phyloP scores from a whole-genome alignment of 2,888 invertebrate genomes.

The Meganola albula region DNA sequence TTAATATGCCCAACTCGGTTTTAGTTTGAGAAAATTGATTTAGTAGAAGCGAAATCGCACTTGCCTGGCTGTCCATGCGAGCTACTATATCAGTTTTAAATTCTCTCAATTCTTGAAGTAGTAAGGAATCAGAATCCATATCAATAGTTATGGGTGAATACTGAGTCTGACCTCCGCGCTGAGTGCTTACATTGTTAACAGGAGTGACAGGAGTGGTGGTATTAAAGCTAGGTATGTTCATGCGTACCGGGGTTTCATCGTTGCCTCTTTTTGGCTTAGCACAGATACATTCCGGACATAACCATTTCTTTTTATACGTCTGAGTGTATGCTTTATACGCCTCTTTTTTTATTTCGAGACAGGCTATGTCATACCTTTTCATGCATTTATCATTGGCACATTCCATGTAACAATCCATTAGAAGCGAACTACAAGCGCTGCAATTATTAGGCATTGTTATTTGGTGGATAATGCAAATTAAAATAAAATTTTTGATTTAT shows the following conservation, averaged over 20 bases:
- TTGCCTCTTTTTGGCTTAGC: conserved; percentile 1
- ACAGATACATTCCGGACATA: conserved; percentile 2
- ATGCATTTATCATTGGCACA: conserved; percentile 4
- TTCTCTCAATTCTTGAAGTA: no score
- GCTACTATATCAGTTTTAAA: background rate
- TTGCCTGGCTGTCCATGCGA: background rate
- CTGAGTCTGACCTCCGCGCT: background rate
- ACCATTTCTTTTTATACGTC: conserved; percentile 1
- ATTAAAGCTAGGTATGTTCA: background rate
- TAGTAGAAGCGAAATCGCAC: background rate
- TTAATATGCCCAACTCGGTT: conserved; percentile 1
- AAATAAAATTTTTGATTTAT: no score
- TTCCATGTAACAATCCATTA: conserved; percentile 3
- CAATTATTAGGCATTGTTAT: conserved; percentile 2
- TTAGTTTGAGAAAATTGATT: conserved; percentile 3
- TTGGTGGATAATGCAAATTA: no score
- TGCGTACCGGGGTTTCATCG: background rate
- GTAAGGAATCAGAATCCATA: background rate
- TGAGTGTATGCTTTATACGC: background rate
- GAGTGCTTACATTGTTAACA: background rate
- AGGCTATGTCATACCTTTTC: conserved; percentile 1
- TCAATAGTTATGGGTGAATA: background rate
- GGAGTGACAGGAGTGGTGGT: background rate
- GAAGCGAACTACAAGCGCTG: conserved; percentile 1
- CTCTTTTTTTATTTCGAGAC: conserved; percentile 2